Base-by-base conservation (phyloP, 1,140 invertebrate genomes). In the Agrilus planipennis region DNA sequence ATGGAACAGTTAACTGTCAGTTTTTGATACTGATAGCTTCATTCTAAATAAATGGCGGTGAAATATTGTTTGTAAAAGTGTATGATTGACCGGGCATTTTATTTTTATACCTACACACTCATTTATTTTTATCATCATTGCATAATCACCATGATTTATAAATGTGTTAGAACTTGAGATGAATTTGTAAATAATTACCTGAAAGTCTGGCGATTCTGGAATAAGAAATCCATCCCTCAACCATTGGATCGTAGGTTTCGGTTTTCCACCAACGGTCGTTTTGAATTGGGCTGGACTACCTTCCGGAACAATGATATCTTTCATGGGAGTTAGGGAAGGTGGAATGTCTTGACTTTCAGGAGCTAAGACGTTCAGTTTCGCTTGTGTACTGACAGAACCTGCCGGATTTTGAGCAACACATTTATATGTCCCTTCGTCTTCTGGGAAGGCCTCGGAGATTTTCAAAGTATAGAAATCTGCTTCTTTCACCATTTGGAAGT, bases 401-500 rank as follows among this genome's bases (percentile, higher is more conserved):
- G 78, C 79, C 14, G 81, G 73, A 62, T 91, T 95, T 39, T 80
- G 79, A 3, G 85, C 87, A 16, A 90, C 76, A 55, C 89, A 93
- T 62, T 86, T 87, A 57, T 93, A 94, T 21, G 77, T 73, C 5
- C 89, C 90, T 64, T 93, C 88, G 55, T 94, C 90, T 67, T 94
- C 90, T n/a, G 88, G 88, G 73, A 92, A 93, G 21, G 86, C 88
- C 69, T 94, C 87, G 1, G 84, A 84, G 49, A 93, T 89, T 48
- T 75, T 77, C 11, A 96, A 66, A 16, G 81, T 85, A 54, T 84
- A 88, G 18, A 77, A 72, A 51, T 93, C 89, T 22, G 81, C 86
- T 44, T 90, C 81, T 48, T 84, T 78, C 11, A 79, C 78, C 87
- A 96, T 95, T 70, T 90, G 86, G 80, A 96, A 94, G 63, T 95